Conservation (phyloP, 53 echinoderm and acorn worm genomes). For the Patiria pectinifera region DNA sequence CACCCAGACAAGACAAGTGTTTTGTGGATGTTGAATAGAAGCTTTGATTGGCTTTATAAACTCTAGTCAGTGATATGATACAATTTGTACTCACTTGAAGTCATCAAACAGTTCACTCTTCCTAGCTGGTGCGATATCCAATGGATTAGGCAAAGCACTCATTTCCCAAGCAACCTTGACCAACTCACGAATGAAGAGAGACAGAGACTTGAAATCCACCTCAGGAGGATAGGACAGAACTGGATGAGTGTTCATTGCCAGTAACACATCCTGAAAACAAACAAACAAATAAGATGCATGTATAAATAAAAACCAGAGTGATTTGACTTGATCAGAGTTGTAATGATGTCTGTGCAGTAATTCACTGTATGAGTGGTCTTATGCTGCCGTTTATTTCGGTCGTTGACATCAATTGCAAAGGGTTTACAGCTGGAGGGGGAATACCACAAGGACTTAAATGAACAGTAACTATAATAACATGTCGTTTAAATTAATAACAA, state of each 20-base stretch:
- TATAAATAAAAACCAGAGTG: neutral
- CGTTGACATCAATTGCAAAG: no score
- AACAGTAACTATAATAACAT: no score
- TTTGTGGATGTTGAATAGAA: no score
- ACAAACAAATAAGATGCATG: neutral
- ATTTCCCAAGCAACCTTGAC: conserved; percentile 94
- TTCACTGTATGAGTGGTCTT: neutral
- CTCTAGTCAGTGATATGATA: neutral
- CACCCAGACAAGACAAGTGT: no score
- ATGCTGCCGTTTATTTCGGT: no score
- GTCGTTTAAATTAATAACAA: no score
- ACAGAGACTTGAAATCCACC: conserved; percentile 91
- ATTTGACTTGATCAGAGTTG: neutral
- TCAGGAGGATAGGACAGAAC: conserved; percentile 92
- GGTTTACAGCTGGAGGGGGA: no score
- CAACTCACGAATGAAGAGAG: conserved; percentile 89
- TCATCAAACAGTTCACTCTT: conserved; percentile 92
- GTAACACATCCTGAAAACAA: conserved; percentile 78
- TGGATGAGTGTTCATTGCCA: conserved; percentile 93
- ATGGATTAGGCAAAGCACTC: conserved; percentile 86
- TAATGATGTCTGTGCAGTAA: neutral
- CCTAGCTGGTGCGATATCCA: conserved; percentile 79
- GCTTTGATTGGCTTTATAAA: neutral
- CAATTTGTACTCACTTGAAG: conserved; percentile 72
- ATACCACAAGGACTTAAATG: no score